Conservation (phyloP, 2,888 invertebrate species). For the Sthenelais limicola region DNA sequence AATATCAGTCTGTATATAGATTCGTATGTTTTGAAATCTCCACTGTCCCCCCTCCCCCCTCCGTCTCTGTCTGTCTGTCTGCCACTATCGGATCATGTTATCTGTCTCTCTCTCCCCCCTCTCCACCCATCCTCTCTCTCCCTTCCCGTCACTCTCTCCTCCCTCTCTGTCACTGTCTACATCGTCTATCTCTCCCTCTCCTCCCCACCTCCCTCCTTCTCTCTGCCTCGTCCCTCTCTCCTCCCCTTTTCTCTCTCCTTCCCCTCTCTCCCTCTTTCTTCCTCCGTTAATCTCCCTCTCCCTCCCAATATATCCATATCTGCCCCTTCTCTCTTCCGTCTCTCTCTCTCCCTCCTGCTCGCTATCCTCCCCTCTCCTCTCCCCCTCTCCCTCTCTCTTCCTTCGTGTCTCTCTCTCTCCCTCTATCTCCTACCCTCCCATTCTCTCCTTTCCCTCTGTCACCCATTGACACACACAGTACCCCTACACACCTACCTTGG, state of each 20-base stretch:
- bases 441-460: background rate
- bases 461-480: too few species aligned
- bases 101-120: background rate
- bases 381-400: too few species aligned
- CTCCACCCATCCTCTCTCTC: background rate
- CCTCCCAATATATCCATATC: background rate
- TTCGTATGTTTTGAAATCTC: background rate
- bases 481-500: too few species aligned
- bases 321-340: background rate
- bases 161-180: background rate
- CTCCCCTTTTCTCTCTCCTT: background rate
- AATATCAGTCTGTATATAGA: background rate
- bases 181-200: constrained; percentile 1
- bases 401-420: background rate
- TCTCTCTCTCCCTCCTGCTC: background rate
- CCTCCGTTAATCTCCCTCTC: background rate
- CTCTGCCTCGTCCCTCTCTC: background rate
- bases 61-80: background rate
- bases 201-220: background rate
- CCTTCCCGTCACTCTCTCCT: background rate
- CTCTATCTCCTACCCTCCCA: background rate
- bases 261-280: background rate
- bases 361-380: background rate
- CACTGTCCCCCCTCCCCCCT: background rate
- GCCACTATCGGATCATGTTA: background rate